Percentiles rank a stretch among this genome's conserved stretches.
These are phyloP conservation scores for zebrafish (Danio rerio) DNA, from an alignment of 2,113 vertebrate genomes.

Conservation along the genomic window GRCz12tu NC_133185.1:8539001-8539500, in stretches of 20 bases:
- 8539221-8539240: not conserved
- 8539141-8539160: constrained; percentile 88
- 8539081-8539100: not conserved
- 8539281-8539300: too few relatives aligned
- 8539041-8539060: constrained; percentile 57
- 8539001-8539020: constrained; percentile 62
- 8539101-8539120: not conserved
- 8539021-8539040: constrained; percentile 62
- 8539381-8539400: too few relatives aligned
- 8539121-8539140: not conserved
- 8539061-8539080: not conserved
- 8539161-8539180: constrained; percentile 88
- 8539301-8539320: too few relatives aligned
- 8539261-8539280: not conserved
- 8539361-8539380: too few relatives aligned
- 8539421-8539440: too few relatives aligned
- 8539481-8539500: too few relatives aligned
- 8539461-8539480: too few relatives aligned
- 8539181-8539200: constrained; percentile 93
- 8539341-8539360: too few relatives aligned
- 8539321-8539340: too few relatives aligned
- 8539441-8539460: too few relatives aligned
- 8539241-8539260: not conserved
- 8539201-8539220: constrained; percentile 82
- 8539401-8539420: too few relatives aligned